Evolutionary conservation across 2,888 invertebrate genomes (phyloP).

Genomic region (Subacronicta megacephala): DNA sequence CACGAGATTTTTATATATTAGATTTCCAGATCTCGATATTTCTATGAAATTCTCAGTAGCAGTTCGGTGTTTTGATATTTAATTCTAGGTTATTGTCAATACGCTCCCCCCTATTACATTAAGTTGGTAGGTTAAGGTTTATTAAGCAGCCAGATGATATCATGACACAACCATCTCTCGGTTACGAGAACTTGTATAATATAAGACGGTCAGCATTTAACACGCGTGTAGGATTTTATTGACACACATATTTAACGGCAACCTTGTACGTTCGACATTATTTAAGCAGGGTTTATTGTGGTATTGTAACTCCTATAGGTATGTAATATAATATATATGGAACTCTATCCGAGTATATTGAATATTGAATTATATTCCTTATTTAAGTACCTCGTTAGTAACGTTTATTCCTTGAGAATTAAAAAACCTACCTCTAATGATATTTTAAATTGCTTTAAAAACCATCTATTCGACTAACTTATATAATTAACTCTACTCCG

Average conservation of each 20-base stretch:
- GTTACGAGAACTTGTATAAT: conserved; percentile 4
- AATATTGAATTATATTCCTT: no score
- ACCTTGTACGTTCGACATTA: conserved; percentile 34
- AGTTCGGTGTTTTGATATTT: no score
- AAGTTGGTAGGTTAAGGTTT: conserved; percentile 4
- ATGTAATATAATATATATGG: no score
- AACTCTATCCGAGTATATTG: no score
- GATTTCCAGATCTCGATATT: no score
- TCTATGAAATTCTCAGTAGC: no score
- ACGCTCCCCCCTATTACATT: no score
- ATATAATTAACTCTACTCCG: conserved; percentile 7
- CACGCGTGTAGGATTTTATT: conserved; percentile 37
- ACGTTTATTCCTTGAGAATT: no score
- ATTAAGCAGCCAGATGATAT: conserved; percentile 41
- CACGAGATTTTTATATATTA: no score
- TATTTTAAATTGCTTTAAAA: neutral
- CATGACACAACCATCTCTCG: conserved; percentile 37
- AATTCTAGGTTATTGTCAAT: no score
- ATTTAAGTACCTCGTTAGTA: no score
- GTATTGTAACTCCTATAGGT: conserved; percentile 2
- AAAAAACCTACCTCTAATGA: no score
- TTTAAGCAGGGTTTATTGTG: conserved; percentile 24
- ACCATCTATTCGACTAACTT: neutral
- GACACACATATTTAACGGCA: conserved; percentile 28
- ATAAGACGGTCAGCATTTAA: conserved; percentile 23